Percentiles rank a stretch among this genome's conserved stretches.
Evolutionary conservation across 2,797 vertebrate genomes (phyloP).

Genomic region (Siniperca obscura): DNA sequence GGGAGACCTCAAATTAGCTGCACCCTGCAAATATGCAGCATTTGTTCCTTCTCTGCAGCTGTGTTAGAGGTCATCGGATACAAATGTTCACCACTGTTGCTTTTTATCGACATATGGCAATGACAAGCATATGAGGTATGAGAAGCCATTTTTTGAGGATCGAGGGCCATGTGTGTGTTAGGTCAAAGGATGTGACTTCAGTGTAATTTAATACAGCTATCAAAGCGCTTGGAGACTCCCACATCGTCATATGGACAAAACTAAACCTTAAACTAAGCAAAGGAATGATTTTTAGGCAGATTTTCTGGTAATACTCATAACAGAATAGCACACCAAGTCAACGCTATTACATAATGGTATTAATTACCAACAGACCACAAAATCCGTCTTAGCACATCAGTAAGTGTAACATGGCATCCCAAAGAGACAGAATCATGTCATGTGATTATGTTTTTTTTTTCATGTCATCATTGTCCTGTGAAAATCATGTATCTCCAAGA

Average conservation of each 20-base stretch:
- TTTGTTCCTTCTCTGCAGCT: constrained; percentile 24
- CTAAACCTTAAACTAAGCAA: background rate
- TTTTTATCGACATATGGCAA: constrained; percentile 43
- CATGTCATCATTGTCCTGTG: background rate
- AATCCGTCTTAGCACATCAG: background rate
- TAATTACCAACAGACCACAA: background rate
- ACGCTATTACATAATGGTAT: background rate
- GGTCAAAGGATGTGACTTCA: constrained; percentile 44
- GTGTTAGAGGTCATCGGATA: constrained; percentile 10
- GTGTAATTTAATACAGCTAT: constrained; percentile 43
- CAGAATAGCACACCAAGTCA: background rate
- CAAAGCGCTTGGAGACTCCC: constrained; percentile 20
- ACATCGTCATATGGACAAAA: constrained; percentile 14
- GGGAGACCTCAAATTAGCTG: background rate
- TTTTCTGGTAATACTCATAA: background rate
- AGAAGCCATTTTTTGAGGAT: constrained; percentile 28
- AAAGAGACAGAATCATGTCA: background rate
- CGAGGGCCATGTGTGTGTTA: constrained; percentile 12
- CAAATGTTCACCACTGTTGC: constrained; percentile 21
- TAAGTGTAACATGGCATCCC: background rate
- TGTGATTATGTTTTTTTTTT: background rate
- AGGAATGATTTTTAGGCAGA: background rate
- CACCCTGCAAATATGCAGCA: constrained; percentile 22
- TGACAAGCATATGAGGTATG: constrained; percentile 7
- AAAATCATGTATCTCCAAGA: background rate